Base-by-base conservation (phyloP, 30 jellyfish, hydroid and myxozoan species). In the Aurelia sp. region DNA sequence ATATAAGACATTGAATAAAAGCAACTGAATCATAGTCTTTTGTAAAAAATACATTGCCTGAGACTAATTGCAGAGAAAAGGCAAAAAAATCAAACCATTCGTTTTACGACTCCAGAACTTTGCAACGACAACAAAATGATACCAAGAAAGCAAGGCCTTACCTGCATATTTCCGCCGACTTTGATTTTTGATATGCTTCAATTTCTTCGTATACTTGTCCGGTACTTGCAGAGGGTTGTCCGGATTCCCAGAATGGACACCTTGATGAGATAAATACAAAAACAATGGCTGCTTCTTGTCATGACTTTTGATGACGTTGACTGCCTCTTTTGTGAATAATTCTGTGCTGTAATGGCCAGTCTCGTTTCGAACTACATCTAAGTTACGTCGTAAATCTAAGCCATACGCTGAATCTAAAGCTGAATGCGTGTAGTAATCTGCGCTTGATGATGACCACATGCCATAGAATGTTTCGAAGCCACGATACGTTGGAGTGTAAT, bases 401-500 rank as follows among this genome's bases (percentile, higher is more conserved):
- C 99, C 97, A 72, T 94, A 94, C 65, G 94, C 87, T 5, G 87
- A 90, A 65, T 96, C 97, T 50, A 76, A 77, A 22, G 97, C 97
- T 11, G 99, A 86, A 67, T 90, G 98, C 5, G 98, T 96, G 80
- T 21, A 96, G 61, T 91, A 96, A 53, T 96, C 99, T 3, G 92
- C 90, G 57, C 95, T 75, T 0, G 97, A 88, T 30, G 97, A 82
- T 0, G 97, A 86, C 93, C 95, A 82, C 84, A 96, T 88, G 78
- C 99, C 99, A 41, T 86, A 90, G 89, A 96, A 96, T 33, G 90
- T 68, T 66, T 96, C 99, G 80, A 90, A 96, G 8, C 99, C 99
- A 7, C 98, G 99, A 58, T 87, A 81, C 67, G 98, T 92, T 22
- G 99, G 99, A 59, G 92, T 73, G 88, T 85, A 71, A 20, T 91